Evolutionary conservation across 2,797 vertebrate species (phyloP), one percentile per base, ranked within the genome.

Genomic region (Cichlasoma orientale): DNA sequence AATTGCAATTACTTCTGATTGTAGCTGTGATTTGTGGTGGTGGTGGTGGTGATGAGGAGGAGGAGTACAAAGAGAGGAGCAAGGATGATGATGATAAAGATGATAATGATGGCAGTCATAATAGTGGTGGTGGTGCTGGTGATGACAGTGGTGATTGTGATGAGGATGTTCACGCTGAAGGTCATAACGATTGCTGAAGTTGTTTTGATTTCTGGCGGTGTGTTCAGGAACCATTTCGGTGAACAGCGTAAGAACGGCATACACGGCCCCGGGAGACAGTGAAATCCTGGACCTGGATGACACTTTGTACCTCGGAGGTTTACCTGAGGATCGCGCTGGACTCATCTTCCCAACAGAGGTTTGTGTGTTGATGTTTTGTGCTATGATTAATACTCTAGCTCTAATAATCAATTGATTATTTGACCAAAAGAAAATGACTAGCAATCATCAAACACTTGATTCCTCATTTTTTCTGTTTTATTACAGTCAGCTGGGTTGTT

Each of bases 221-320:
- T 33, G 12, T 85, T 71, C 88, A 99, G 98, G 98, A 87, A 99
- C 98, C 75, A 99, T 99, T 94, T 99, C 98, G 27, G 97, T 99
- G 92, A 99, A 99, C 93, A 99, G 97, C 0, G 91, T 98, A 66
- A 97, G 98, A 47, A 98, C 97, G 0, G 97, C 97, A 0, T 99
- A 99, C 79, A 99, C 97, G 0, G 98, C 98, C n/a, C 98, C 98
- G 0, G 98, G 98, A 0, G 98, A 99, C 94, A 99, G 97, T 59
- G 98, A 99, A 94, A 99, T 99, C 84, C 94, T 99, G 89, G 98
- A 99, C 90, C 94, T 99, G 82, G 98, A 99, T 55, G 98, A 99
- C 78, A 97, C 97, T 36, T 86, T 99, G 71, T 99, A 99, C 89
- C 96, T 99, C 7, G 98, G 98, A 63, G 98, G 98, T 13, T 94